phyloP scores from a whole-genome alignment of 2,888 invertebrate species.

The Silvanus unidentatus region DNA sequence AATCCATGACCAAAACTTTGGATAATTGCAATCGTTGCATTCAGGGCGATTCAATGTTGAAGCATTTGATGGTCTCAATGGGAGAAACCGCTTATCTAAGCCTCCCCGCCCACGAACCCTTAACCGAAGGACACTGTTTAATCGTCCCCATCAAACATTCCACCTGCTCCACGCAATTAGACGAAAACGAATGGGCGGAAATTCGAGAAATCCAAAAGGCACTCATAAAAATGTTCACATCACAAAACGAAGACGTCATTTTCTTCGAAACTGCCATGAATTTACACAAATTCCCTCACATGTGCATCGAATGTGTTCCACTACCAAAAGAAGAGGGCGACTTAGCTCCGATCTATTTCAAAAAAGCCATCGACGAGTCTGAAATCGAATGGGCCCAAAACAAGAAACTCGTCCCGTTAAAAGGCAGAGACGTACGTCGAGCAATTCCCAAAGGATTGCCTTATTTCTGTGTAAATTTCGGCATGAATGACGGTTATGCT shows the following conservation, averaged over 20 bases:
- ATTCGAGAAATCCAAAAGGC: constrained; percentile 73
- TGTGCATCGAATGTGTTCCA: constrained; percentile 86
- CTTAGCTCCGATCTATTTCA: constrained; percentile 91
- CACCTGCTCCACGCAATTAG: constrained; percentile 72
- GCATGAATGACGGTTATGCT: constrained; percentile 84
- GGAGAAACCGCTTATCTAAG: constrained; percentile 79
- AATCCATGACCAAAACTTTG: constrained; percentile 60
- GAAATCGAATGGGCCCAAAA: constrained; percentile 95
- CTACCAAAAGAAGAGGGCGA: constrained; percentile 77
- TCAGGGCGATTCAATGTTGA: constrained; percentile 71
- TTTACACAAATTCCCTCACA: constrained; percentile 68
- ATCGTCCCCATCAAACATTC: constrained; percentile 80
- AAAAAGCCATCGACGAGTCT: constrained; percentile 93
- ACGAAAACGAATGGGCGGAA: constrained; percentile 94
- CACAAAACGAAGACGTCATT: constrained; percentile 70
- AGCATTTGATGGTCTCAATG: constrained; percentile 78
- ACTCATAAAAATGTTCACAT: constrained; percentile 70
- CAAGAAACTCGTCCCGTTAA: constrained; percentile 76
- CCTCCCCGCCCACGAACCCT: constrained; percentile 72
- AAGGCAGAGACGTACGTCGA: constrained; percentile 65
- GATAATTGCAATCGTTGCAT: constrained; percentile 81
- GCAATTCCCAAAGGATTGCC: constrained; percentile 89
- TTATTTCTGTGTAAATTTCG: constrained; percentile 93
- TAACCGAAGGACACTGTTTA: constrained; percentile 80
- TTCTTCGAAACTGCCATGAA: constrained; percentile 85